Evolutionary conservation across 2,113 vertebrate species (phyloP).

Genomic region (Azemiops feae): DNA sequence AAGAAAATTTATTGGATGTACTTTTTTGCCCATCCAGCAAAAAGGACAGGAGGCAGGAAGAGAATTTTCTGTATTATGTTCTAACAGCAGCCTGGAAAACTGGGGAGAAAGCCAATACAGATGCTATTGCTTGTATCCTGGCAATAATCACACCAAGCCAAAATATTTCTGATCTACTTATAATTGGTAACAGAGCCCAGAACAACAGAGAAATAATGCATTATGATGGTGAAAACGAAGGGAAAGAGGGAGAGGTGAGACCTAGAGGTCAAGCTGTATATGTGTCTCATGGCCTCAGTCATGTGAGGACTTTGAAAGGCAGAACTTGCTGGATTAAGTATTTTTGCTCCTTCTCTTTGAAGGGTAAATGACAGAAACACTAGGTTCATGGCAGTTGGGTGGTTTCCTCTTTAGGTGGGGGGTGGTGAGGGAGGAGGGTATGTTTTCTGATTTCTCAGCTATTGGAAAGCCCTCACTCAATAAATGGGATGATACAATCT

Average conservation of each 20-base stretch:
- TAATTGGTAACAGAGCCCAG: not conserved
- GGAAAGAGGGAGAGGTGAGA: not conserved
- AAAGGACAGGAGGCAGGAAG: not conserved
- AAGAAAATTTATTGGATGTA: not conserved
- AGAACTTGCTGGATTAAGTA: constrained; percentile 1
- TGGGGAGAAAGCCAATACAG: not conserved
- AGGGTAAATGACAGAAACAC: not conserved
- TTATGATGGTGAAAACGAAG: not conserved
- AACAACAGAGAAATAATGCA: not conserved
- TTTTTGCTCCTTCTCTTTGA: not conserved
- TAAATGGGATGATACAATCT: not conserved
- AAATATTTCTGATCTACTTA: not conserved
- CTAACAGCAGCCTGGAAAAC: not conserved
- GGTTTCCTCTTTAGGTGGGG: not conserved
- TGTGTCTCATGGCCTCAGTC: constrained; percentile 11
- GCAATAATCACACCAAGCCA: not conserved
- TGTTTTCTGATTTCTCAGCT: not conserved
- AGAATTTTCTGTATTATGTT: not conserved
- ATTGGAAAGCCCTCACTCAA: not conserved
- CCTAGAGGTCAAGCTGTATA: not conserved
- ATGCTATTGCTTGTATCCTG: not conserved
- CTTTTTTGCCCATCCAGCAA: no score
- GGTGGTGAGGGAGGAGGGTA: not conserved
- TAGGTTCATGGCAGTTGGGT: not conserved
- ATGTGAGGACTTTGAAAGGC: constrained; percentile 14